Evolutionary conservation across 2,888 invertebrate species (phyloP), one percentile per base, ranked within the genome.

Genomic region (Brachyptera putata): DNA sequence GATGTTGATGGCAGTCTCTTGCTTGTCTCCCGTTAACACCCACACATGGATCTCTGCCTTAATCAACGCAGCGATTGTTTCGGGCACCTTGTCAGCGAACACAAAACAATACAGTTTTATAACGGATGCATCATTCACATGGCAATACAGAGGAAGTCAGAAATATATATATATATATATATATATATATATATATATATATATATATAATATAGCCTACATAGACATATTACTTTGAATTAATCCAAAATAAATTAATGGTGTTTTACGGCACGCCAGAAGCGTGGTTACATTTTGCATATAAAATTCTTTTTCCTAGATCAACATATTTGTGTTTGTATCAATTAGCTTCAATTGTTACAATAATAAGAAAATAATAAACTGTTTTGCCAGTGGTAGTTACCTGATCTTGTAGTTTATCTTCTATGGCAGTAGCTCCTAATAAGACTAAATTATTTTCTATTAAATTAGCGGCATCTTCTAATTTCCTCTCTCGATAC

Each of bases 1-100:
- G 73, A 99, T 99, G 77, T 99, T 99, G 70, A 99, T 96, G 67
- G 99, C 99, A 21, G 99, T 99, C 79, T 99, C 99, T 76, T 97
- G 95, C 76, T 99, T 99, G 78, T 99, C 99, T 2, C 99, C 99
- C 0, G 99, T 99, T 69, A 99, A 79, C 60, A 99, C 92, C 99
- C 99, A 99, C 65, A 99, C 85, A 73, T 87, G 86, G 68, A 97
- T 96, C 73, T 94, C 95, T 13, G 99, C 99, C 73, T 91, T 88
- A 60, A 95, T 79, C 39, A 99, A 80, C 21, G 93, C 84, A 26
- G 91, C 91, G 72, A 99, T 97, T 60, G 97, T 93, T 74, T 98
- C 97, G 1, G 98, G 97, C 43, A 99, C 98, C 82, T 87, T n/a
- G n/a, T n/a, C n/a, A n/a, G n/a, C n/a, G n/a, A 73, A 1, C 67